phyloP scores from a whole-genome alignment of 2,113 vertebrate genomes.

The Narcine bancroftii region DNA sequence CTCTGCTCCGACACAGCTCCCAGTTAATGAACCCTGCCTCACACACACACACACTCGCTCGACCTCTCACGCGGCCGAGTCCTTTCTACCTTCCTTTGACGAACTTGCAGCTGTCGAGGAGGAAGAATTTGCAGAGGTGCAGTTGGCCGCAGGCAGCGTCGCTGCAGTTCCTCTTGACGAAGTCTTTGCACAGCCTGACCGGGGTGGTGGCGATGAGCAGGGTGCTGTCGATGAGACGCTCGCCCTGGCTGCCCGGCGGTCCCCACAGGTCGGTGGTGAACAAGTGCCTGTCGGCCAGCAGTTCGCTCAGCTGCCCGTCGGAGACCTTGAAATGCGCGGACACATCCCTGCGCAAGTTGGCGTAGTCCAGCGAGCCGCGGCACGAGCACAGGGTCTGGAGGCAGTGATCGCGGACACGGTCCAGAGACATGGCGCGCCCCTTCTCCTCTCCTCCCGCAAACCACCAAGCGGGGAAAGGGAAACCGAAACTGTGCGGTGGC shows the following conservation, averaged over 20 bases:
- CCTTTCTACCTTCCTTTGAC: background rate
- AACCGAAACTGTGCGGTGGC: background rate
- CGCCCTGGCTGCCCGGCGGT: background rate
- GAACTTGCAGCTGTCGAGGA: background rate
- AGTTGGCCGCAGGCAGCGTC: background rate
- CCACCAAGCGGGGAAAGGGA: background rate
- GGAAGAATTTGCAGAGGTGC: constrained; percentile 18
- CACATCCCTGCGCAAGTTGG: background rate
- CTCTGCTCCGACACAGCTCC: background rate
- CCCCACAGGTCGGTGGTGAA: background rate
- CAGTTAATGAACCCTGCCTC: background rate
- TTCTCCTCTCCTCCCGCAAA: background rate
- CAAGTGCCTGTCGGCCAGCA: background rate
- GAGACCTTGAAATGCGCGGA: background rate
- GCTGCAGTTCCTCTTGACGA: background rate
- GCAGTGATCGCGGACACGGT: background rate
- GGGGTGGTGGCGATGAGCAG: background rate
- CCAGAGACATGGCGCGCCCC: background rate
- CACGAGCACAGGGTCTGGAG: background rate
- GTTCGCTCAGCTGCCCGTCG: background rate
- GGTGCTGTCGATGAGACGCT: background rate
- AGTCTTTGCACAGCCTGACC: background rate
- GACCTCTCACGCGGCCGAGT: too few relatives aligned
- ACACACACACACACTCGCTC: background rate
- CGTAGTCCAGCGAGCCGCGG: background rate